Evolutionary conservation across 2,797 vertebrate species (phyloP).

Genomic region (Clarias laeviceps): DNA sequence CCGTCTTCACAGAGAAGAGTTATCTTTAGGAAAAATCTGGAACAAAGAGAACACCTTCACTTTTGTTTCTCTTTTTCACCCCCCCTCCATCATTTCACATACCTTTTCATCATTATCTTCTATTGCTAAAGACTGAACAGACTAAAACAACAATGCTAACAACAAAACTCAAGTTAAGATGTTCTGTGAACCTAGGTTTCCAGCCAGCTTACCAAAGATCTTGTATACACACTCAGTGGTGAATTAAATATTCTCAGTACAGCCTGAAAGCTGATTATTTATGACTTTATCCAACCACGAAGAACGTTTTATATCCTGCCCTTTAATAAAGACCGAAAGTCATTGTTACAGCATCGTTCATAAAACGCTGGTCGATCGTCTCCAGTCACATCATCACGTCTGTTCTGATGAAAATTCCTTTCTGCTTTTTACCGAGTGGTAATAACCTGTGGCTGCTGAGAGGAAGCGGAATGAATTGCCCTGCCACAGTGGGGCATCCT

Average conservation of each 20-base stretch:
- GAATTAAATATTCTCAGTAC: background rate
- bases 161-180: background rate
- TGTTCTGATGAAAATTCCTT: background rate
- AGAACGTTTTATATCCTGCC: background rate
- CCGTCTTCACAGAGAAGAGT: no score
- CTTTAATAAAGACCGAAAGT: background rate
- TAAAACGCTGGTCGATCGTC: background rate
- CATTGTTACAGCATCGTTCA: background rate
- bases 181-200: background rate
- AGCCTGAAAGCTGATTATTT: background rate
- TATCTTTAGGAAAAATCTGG: no score
- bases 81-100: no score
- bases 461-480: slow-evolving; percentile 33
- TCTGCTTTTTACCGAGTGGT: background rate
- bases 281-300: background rate
- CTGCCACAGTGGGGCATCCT: slow-evolving; percentile 20
- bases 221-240: background rate
- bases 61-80: no score
- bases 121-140: no score
- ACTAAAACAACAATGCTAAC: no score
- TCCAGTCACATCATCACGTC: background rate
- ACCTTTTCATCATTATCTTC: no score
- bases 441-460: slow-evolving; percentile 10
- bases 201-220: background rate
- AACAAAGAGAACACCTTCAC: no score